Evolutionary conservation across 2,797 vertebrate genomes (phyloP).

Genomic region (Gobio occitaniae): DNA sequence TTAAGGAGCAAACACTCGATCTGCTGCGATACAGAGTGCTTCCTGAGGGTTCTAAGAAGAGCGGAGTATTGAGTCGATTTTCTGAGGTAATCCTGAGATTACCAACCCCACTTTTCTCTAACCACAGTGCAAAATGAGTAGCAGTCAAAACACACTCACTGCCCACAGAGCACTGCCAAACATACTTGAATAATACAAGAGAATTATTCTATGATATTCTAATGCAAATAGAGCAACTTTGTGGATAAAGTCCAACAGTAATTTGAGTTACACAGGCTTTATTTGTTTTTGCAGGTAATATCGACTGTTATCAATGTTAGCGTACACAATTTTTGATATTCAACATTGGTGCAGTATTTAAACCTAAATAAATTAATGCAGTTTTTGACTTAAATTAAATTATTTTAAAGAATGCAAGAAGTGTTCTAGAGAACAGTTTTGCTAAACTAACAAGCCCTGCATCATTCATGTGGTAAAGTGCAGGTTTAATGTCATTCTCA

Average conservation of each 20-base stretch:
- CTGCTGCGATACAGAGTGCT: conserved; percentile 7
- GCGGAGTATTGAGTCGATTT: neutral
- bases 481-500: neutral
- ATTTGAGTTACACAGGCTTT: neutral
- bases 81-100: conserved; percentile 18
- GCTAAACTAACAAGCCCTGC: neutral
- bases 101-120: conserved; percentile 15
- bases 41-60: neutral
- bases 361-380: neutral
- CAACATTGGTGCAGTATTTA: neutral
- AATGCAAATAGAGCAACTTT: neutral
- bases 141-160: neutral
- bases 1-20: conserved; percentile 72
- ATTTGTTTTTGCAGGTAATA: neutral
- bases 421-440: neutral
- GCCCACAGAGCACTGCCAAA: neutral
- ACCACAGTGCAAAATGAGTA: conserved; percentile 3
- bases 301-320: neutral
- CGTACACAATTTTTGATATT: neutral
- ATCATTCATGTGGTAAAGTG: neutral
- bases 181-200: neutral
- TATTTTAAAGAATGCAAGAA: neutral
- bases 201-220: neutral
- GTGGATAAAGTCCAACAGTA: neutral
- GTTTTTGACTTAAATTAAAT: neutral